These are phyloP conservation scores for Gryllus longicercus DNA, from an alignment of 2,888 invertebrate species.

Conservation along the genomic window DNA sequence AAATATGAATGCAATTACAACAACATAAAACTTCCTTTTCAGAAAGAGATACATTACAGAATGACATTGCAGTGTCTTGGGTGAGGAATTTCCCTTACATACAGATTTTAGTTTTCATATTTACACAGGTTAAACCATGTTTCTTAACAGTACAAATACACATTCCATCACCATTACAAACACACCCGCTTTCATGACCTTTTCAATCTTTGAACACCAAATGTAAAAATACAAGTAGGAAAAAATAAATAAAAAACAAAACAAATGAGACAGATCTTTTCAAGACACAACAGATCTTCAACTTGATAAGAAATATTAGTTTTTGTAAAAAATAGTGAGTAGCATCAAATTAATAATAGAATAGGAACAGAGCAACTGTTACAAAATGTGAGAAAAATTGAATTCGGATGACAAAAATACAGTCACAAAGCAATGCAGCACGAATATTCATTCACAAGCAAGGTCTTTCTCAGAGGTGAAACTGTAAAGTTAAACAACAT, in stretches of 20 bases:
- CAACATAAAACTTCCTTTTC: not conserved
- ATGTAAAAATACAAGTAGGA: too few relatives aligned
- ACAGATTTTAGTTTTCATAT: not conserved
- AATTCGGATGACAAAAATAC: not conserved
- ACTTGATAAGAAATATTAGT: not conserved
- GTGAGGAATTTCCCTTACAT: too few relatives aligned
- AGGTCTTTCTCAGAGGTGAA: too few relatives aligned
- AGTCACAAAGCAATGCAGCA: too few relatives aligned
- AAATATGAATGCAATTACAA: not conserved
- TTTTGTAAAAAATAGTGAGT: not conserved
- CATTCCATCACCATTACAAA: too few relatives aligned
- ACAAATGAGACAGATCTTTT: not conserved
- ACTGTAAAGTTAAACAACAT: too few relatives aligned
- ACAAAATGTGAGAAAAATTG: too few relatives aligned
- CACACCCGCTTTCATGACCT: too few relatives aligned
- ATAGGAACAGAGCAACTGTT: not conserved
- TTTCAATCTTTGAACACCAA: too few relatives aligned
- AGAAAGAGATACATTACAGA: not conserved
- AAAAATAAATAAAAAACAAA: not conserved
- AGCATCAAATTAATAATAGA: not conserved
- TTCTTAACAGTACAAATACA: not conserved
- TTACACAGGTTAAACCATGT: not conserved
- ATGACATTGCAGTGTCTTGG: not conserved
- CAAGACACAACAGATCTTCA: not conserved
- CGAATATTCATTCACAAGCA: too few relatives aligned